Conservation (phyloP, 1,140 invertebrate genomes). For the Zaprionus gabonicus region DNA sequence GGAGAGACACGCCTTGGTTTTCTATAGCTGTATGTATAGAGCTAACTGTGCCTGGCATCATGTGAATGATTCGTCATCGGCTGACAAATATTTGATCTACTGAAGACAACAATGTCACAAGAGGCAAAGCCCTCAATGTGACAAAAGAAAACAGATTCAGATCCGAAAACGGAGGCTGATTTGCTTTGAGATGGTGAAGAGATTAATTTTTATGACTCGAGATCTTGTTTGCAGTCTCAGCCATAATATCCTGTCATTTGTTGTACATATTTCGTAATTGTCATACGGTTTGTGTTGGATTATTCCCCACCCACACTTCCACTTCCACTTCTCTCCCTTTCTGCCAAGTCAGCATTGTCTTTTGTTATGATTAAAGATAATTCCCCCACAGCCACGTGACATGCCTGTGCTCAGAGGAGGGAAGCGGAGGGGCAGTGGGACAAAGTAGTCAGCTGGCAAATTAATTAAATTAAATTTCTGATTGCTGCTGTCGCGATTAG, state of each 20-base stretch:
- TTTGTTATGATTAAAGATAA: slow-evolving; percentile 21
- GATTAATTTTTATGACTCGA: slow-evolving; percentile 20
- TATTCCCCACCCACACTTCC: slow-evolving; percentile 8
- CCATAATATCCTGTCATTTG: slow-evolving; percentile 30
- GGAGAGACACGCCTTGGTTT: slow-evolving; percentile 14
- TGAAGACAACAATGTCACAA: slow-evolving; percentile 1
- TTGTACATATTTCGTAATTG: slow-evolving; percentile 8
- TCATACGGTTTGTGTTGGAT: slow-evolving; percentile 10
- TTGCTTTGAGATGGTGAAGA: neutral
- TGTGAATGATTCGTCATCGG: slow-evolving; percentile 46
- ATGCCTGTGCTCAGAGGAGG: neutral
- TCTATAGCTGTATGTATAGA: neutral
- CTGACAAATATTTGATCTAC: slow-evolving; percentile 28
- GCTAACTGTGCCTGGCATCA: slow-evolving; percentile 8
- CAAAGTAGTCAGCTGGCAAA: slow-evolving; percentile 15
- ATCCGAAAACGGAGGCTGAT: neutral
- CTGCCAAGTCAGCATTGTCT: slow-evolving; percentile 17
- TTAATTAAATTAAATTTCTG: slow-evolving; percentile 50
- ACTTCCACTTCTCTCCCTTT: neutral
- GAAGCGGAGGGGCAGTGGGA: neutral
- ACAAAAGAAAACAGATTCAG: slow-evolving; percentile 1
- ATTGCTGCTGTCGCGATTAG: slow-evolving; percentile 40
- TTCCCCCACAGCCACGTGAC: slow-evolving; percentile 30
- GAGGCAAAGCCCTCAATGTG: slow-evolving; percentile 5
- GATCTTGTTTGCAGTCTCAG: slow-evolving; percentile 17